A percentile compares a stretch with the other conserved stretches of the same genome.
These are phyloP conservation scores for Hippasteria phrygiana DNA, from an alignment of 53 echinoderm and acorn worm genomes.

Conservation along the genomic window DNA sequence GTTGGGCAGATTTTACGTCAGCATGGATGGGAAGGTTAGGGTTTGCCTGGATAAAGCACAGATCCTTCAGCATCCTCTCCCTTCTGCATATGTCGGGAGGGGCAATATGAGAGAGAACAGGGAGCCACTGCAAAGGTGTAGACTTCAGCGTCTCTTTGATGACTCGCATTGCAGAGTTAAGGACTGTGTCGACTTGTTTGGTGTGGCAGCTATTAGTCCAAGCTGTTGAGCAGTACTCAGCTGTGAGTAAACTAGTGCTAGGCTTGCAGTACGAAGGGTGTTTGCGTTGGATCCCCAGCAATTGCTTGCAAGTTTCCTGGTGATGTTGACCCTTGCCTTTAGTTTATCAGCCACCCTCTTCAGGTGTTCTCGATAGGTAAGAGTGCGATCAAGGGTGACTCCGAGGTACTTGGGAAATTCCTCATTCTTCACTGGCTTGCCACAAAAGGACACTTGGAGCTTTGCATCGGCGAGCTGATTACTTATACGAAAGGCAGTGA, in stretches of 20 bases:
- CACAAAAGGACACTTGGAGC: conserved; percentile 40
- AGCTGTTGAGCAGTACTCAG: not conserved
- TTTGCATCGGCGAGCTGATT: not conserved
- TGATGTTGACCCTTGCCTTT: conserved; percentile 20
- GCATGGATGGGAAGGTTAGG: conserved; percentile 32
- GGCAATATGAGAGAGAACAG: conserved; percentile 25
- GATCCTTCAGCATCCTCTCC: conserved; percentile 23
- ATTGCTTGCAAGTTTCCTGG: conserved; percentile 12
- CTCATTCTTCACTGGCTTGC: conserved; percentile 32
- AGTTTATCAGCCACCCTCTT: conserved; percentile 36
- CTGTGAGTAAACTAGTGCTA: not conserved
- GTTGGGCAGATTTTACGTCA: conserved; percentile 23
- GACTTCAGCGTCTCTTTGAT: no score
- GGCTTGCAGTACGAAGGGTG: conserved; percentile 11
- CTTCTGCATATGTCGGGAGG: not conserved
- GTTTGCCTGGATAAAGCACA: not conserved
- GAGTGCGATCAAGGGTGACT: no score
- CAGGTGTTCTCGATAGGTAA: no score
- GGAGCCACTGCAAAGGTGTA: no score
- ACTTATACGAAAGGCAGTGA: conserved; percentile 14
- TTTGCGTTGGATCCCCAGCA: conserved; percentile 19
- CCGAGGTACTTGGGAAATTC: no score
- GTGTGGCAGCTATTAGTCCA: conserved; percentile 35
- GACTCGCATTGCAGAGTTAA: no score
- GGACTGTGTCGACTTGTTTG: conserved; percentile 31